Base-by-base conservation (phyloP, 37 sponge, comb jelly and placozoan species). In the Mnemiopsis leidyi region DNA sequence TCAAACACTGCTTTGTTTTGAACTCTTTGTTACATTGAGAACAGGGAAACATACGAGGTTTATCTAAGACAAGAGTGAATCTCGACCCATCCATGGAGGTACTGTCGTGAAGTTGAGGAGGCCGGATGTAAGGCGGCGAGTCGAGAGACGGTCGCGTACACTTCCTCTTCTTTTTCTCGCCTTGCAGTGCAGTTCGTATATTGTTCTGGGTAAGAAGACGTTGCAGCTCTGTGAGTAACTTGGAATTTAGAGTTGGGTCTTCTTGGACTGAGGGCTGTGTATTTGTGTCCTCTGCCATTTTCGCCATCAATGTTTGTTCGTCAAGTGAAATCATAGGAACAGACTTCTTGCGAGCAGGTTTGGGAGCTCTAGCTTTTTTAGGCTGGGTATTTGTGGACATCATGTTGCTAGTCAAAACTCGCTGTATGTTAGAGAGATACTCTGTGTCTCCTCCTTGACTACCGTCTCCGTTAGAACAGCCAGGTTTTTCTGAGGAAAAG, bases 261-360 rank as follows among this genome's bases (percentile, higher is more conserved):
- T 85, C 90, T 61, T 40, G 79, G 79, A 32, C 90, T 21, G 90
- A 85, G 20, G 39, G 40, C 40, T 26, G 40, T 16, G 48, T n/a
- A n/a, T n/a, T n/a, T 29, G 75, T 28, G 75, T 71, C 30, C n/a
- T 29, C 75, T 23, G 30, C 75, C 75, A 71, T 71, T 25, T 28
- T n/a, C 0, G 40, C 23, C 25, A 13, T 9, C 61, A 20, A 61
- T 16, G 61, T 33, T 23, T 39, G 32, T 29, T 85, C 90, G 48
- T 85, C 90, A 23, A 85, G 90, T 35, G 90, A 85, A 39, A 85
- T 85, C 90, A 85, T 85, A 61, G 90, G 61, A 7, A 85, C 90
- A 28, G 40, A 26, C 1, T 39, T 85, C 48, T 85, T 85, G 28
- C 48, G 90, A n/a, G 90, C n/a, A 7, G 37, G 33, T n/a, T 37